These are phyloP conservation scores for Puntigrus tetrazona DNA, from an alignment of 2,113 vertebrate species.

Conservation along the genomic window DNA sequence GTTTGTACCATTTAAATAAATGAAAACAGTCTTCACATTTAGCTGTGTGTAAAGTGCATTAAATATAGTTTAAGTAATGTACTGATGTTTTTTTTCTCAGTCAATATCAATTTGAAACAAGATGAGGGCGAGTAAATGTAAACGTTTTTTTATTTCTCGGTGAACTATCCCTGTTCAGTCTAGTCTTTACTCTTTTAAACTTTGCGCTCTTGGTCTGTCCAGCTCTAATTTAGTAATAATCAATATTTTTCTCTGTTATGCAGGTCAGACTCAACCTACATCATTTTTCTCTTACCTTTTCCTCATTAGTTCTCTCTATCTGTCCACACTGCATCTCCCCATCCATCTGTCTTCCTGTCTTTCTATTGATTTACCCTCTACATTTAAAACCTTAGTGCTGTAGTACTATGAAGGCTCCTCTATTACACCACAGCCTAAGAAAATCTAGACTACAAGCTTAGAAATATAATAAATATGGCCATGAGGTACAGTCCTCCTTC, in stretches of 20 bases:
- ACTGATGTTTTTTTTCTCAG: background rate
- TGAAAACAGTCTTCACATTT: background rate
- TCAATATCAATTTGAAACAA: too few relatives aligned
- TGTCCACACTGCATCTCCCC: slow-evolving; percentile 52
- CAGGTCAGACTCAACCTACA: slow-evolving; percentile 66
- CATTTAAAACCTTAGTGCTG: slow-evolving; percentile 20
- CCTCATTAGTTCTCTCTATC: slow-evolving; percentile 60
- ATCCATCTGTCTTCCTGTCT: slow-evolving; percentile 34
- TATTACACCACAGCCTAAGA: slow-evolving; percentile 22
- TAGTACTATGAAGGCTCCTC: slow-evolving; percentile 30
- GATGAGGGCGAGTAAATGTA: background rate
- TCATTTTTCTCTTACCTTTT: slow-evolving; percentile 51
- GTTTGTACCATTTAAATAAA: background rate
- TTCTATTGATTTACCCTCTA: slow-evolving; percentile 39
- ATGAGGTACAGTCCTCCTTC: slow-evolving; percentile 33
- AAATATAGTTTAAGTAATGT: background rate
- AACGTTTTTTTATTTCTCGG: background rate
- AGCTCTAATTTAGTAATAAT: slow-evolving; percentile 65
- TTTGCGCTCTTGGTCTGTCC: background rate
- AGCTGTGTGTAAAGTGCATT: background rate
- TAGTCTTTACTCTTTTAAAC: background rate
- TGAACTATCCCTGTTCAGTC: background rate
- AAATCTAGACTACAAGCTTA: slow-evolving; percentile 37
- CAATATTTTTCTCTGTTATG: slow-evolving; percentile 69
- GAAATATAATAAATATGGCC: slow-evolving; percentile 49